Conservation (phyloP, 2,888 invertebrate species). For the Serripes groenlandicus region DNA sequence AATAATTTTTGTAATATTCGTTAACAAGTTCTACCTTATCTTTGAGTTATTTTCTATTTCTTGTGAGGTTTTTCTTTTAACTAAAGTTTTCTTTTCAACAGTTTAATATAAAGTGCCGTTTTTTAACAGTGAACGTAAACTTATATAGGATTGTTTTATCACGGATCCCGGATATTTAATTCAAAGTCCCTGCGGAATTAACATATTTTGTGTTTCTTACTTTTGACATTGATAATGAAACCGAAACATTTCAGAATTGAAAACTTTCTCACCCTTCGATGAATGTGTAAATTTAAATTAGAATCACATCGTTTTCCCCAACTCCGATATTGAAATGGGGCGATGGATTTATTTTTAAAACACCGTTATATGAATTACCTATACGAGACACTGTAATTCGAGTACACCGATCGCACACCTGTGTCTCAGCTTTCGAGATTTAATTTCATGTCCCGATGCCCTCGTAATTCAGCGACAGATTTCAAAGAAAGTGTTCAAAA, state of each 20-base stretch:
- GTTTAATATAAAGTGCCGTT: too few relatives aligned
- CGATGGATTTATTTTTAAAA: constrained; percentile 22
- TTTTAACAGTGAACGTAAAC: too few relatives aligned
- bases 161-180: too few relatives aligned
- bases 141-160: too few relatives aligned
- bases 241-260: constrained; percentile 17
- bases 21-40: too few relatives aligned
- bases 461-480: constrained; percentile 18
- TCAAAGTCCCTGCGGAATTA: too few relatives aligned
- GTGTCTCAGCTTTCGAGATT: constrained; percentile 40
- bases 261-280: constrained; percentile 19
- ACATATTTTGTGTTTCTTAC: constrained; percentile 4
- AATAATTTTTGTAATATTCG: too few relatives aligned
- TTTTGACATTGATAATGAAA: constrained; percentile 16
- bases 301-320: constrained; percentile 3
- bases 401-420: constrained; percentile 55
- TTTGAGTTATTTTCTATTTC: too few relatives aligned
- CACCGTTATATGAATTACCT: constrained; percentile 66
- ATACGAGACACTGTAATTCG: constrained; percentile 50
- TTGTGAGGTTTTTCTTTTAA: too few relatives aligned
- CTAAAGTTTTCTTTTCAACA: too few relatives aligned
- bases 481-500: constrained; percentile 23
- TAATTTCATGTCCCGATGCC: constrained; percentile 55
- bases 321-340: constrained; percentile 13
- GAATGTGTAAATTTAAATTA: constrained; percentile 28